Evolutionary conservation across 2,888 invertebrate genomes (phyloP).

Genomic region (Nycteola revayana): DNA sequence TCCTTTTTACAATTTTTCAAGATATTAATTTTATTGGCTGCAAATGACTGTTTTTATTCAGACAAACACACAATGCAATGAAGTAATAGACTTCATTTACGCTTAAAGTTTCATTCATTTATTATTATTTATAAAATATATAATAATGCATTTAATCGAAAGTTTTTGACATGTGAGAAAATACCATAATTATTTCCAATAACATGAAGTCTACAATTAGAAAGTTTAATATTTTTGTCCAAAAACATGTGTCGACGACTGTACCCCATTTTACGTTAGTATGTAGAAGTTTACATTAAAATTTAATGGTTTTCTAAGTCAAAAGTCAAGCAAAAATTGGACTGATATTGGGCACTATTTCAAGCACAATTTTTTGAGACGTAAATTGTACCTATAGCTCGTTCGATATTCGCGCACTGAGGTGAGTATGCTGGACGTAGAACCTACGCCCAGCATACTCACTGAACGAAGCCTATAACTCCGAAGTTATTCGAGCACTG

Average conservation of each 20-base stretch:
- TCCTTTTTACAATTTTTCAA: slow-evolving; percentile 9
- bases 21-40: slow-evolving; percentile 10
- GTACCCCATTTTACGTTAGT: slow-evolving; percentile 8
- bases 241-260: slow-evolving; percentile 8
- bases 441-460: slow-evolving; percentile 7
- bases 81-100: slow-evolving; percentile 7
- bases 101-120: slow-evolving; percentile 6
- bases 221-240: slow-evolving; percentile 8
- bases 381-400: slow-evolving; percentile 6
- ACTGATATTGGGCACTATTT: slow-evolving; percentile 6
- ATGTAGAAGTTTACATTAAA: slow-evolving; percentile 6
- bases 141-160: slow-evolving; percentile 2
- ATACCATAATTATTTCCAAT: slow-evolving; percentile 8
- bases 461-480: slow-evolving; percentile 6
- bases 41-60: slow-evolving; percentile 7
- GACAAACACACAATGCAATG: slow-evolving; percentile 5
- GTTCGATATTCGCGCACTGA: slow-evolving; percentile 5
- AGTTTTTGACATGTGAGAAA: slow-evolving; percentile 8
- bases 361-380: slow-evolving; percentile 6
- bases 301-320: slow-evolving; percentile 3
- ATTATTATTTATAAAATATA: slow-evolving; percentile 4
- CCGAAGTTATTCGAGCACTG: slow-evolving; percentile 6
- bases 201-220: slow-evolving; percentile 9
- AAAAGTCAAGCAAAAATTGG: slow-evolving; percentile 5
- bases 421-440: slow-evolving; percentile 8